Evolutionary conservation across 2,113 vertebrate species (phyloP), one percentile per base, ranked within the genome.

Genomic region (Chloropsis cyanopogon): DNA sequence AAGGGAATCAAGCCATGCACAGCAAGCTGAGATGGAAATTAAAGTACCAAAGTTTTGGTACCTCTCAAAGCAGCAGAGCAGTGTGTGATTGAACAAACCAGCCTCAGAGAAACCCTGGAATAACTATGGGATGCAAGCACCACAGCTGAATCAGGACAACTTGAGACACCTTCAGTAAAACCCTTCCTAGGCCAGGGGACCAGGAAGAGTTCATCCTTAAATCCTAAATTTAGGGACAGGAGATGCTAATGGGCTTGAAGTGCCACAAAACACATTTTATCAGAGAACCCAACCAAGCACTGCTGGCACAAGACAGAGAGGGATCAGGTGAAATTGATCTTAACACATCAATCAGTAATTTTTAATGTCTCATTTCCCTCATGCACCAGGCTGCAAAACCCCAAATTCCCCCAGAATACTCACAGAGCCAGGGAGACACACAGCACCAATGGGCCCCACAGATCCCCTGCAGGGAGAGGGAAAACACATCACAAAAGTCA

Each of bases 381-480:
- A 7, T 2, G 10, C 18, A 24, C 21, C 2, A 4, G 26, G n/a
- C 33, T n/a, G 50, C 1, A 80, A 77, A 78, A 25, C 4, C 53
- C 13, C 49, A 39, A 35, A 47, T 18, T 53, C 3, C 35, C 35
- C 18, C 0, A 0, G 60, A 85, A 66, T 98, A 99, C 98, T 99
- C 97, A 99, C 98, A 99, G 97, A 7, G 99, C 99, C 91, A 99
- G 98, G 2, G 98, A 98, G 28, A 99, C 99, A 96, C 99, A 99
- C 33, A 99, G 98, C 88, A 99, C 97, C 93, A 99, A 97, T 11
- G 99, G 99, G 47, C 99, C 99, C 99, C 99, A 99, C 47, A 99
- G 98, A 97, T 99, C 99, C 99, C 99, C 98, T 99, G 96, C 0
- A 89, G 96, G 19, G 39, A 85, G 96, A 91, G 49, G 39, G 17